Evolutionary conservation across 2,113 vertebrate species (phyloP).

Genomic region (Sebastes schlegelii): DNA sequence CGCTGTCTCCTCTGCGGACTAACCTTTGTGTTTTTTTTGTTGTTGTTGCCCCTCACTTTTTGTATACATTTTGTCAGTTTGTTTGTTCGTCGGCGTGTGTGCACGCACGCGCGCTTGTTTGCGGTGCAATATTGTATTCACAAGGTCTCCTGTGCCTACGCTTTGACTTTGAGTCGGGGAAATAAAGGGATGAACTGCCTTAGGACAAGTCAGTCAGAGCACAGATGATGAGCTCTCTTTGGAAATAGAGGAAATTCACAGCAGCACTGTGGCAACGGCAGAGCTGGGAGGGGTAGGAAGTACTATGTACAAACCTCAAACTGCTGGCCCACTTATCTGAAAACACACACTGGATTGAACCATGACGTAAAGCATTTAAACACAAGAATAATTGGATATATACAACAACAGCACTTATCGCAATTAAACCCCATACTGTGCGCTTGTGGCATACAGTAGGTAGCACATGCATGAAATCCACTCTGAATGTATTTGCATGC

Average conservation of each 20-base stretch:
- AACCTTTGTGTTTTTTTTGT: neutral
- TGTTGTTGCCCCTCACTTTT: neutral
- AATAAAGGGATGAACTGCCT: conserved; percentile 62
- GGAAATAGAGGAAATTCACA: conserved; percentile 54
- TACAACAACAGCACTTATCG: neutral
- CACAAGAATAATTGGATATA: conserved; percentile 26
- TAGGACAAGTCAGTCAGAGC: conserved; percentile 71
- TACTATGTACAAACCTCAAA: conserved; percentile 32
- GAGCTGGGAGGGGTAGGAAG: neutral
- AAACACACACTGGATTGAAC: conserved; percentile 4
- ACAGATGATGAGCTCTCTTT: conserved; percentile 63
- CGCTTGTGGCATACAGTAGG: conserved; percentile 13
- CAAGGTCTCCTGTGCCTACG: conserved; percentile 64
- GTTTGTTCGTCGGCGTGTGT: conserved; percentile 33
- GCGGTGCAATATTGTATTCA: conserved; percentile 49
- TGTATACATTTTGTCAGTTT: neutral
- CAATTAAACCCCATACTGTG: conserved; percentile 20
- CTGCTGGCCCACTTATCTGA: neutral
- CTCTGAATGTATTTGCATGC: conserved; percentile 40
- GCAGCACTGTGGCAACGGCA: conserved; percentile 6
- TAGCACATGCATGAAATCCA: conserved; percentile 26
- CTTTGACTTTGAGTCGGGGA: conserved; percentile 72
- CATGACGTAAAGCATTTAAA: conserved; percentile 26
- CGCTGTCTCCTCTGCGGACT: conserved; percentile 17
- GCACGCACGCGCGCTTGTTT: conserved; percentile 33